Evolutionary conservation across 2,888 invertebrate species (phyloP), one percentile per base, ranked within the genome.

Genomic region (Steinernema scapterisci): DNA sequence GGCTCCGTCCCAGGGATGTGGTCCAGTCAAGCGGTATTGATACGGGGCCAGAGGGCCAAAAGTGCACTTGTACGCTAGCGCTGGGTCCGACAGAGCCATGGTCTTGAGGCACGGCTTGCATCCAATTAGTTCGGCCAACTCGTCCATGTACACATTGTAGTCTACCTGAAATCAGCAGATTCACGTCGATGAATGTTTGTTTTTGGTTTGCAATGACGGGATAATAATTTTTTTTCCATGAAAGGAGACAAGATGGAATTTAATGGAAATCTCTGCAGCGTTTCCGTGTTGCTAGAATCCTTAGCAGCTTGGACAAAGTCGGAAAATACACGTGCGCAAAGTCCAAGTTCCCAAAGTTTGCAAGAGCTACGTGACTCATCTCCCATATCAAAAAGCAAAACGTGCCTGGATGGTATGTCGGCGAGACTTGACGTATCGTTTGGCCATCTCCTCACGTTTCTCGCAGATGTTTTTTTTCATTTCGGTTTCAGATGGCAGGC

Each of bases 381-480:
- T n/a, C n/a, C n/a, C n/a, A n/a, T n/a, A n/a, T n/a, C n/a, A n/a
- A n/a, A n/a, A n/a, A n/a, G n/a, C n/a, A n/a, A n/a, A n/a, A 16
- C 27, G 23, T 25, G 89, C 88, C 78, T 89, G 88, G 23, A 89
- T 88, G 3, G 89, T 89, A 80, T 89, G 89, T 21, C 89, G 78
- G 7, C 79, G 81, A 13, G 85, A 84, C 43, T 78, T 72, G 72
- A 82, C 79, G 72, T 82, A 84, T 45, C 77, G 78, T 54, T 44
- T 51, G 1, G 82, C 82, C 86, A 88, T 85, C 7, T 70, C 76
- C 11, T 76, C 77, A 43, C 79, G 80, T 74, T 88, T 88, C 6
- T 74, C 44, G 9, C 78, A 76, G 19, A 89, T 87, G 77, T 89
- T 88, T n/a, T 79, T 76, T 81, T 83, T 79, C 89, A 89, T 89